phyloP scores from a whole-genome alignment of 2,888 invertebrate species.

The Drosophila kanekoi region DNA sequence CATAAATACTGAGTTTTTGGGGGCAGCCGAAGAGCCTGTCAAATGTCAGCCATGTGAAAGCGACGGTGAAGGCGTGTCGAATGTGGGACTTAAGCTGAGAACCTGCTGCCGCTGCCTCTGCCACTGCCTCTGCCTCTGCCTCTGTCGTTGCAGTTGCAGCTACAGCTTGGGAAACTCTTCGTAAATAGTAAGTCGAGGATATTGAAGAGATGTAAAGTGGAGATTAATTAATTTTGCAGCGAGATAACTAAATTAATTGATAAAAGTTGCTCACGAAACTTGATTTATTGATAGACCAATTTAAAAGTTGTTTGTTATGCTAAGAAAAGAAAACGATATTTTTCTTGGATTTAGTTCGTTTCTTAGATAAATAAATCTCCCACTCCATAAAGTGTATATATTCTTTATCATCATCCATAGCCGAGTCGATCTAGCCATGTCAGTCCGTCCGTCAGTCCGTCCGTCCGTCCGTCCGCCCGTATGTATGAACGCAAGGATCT shows the following conservation, averaged over 20 bases:
- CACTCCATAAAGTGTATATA: too few species aligned
- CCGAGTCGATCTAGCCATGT: too few species aligned
- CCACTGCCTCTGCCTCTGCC: conserved; percentile 3
- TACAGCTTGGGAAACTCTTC: background rate
- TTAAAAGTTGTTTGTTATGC: background rate
- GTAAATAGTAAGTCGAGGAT: conserved; percentile 4
- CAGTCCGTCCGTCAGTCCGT: too few species aligned
- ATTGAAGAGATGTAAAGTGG: conserved; percentile 15
- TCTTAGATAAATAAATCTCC: too few species aligned
- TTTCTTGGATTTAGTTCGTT: background rate
- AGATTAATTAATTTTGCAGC: conserved; percentile 39
- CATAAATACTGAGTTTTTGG: conserved; percentile 45
- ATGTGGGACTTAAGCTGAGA: conserved; percentile 32
- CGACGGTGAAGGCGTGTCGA: conserved; percentile 45
- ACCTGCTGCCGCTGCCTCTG: conserved; percentile 10
- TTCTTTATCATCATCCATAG: too few species aligned
- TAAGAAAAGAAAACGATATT: background rate
- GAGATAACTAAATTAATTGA: conserved; percentile 31
- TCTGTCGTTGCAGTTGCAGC: background rate
- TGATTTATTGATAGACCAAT: conserved; percentile 10
- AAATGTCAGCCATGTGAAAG: conserved; percentile 60
- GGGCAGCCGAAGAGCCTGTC: conserved; percentile 47
- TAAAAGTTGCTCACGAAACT: conserved; percentile 13
- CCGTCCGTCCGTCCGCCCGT: too few species aligned
- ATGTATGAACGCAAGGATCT: too few species aligned